phyloP scores from a whole-genome alignment of 2,113 vertebrate genomes.

The Upupa epops region DNA sequence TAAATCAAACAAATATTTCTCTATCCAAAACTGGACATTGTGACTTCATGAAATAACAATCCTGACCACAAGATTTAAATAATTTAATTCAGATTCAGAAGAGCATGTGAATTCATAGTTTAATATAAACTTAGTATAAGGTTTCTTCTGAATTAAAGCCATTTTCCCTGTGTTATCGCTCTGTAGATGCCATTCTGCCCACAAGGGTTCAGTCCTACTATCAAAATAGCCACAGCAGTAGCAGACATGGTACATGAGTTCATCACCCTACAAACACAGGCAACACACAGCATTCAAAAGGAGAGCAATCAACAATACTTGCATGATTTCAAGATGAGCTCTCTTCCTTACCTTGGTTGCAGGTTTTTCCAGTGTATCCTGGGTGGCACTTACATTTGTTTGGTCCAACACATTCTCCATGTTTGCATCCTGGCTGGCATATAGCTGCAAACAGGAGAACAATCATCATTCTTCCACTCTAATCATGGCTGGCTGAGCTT shows the following conservation, averaged over 20 bases:
- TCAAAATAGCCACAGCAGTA: not conserved
- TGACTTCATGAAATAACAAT: not conserved
- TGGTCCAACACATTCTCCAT: slow-evolving; percentile 92
- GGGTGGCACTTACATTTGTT: slow-evolving; percentile 96
- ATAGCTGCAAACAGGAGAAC: slow-evolving; percentile 80
- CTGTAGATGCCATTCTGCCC: not conserved
- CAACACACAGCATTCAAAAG: rapidly evolving
- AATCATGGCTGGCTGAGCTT: not conserved
- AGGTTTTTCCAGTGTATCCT: slow-evolving; percentile 95
- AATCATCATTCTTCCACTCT: not conserved
- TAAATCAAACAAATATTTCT: not conserved
- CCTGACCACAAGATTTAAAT: not conserved
- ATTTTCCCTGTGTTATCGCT: not conserved
- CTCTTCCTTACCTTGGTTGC: slow-evolving; percentile 90
- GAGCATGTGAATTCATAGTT: not conserved
- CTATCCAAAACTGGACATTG: not conserved
- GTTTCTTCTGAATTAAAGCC: not conserved
- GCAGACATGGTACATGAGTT: not conserved
- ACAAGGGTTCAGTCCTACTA: not conserved
- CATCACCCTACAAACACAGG: not conserved
- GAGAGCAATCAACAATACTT: not conserved
- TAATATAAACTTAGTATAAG: not conserved
- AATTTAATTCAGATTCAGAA: not conserved
- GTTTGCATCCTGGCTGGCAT: slow-evolving; percentile 93
- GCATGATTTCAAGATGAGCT: not conserved